Evolutionary conservation across 1,140 invertebrate species (phyloP).

Genomic region (Zaprionus taronus): DNA sequence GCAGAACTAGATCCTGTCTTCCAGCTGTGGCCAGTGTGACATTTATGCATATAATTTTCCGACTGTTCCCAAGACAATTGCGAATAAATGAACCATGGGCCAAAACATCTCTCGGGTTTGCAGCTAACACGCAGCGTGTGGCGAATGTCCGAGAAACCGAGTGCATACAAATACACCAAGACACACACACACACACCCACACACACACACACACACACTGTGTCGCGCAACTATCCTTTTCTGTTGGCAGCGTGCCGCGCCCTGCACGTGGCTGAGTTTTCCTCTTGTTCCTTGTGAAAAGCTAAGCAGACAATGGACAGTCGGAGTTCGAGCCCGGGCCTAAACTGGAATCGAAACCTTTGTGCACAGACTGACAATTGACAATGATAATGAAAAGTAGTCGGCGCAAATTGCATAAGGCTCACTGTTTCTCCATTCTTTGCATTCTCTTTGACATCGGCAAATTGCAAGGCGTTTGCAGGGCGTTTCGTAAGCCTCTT

Average conservation of each 20-base stretch:
- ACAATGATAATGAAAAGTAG: constrained; percentile 68
- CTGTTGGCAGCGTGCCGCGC: constrained; percentile 14
- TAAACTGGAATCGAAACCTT: constrained; percentile 43
- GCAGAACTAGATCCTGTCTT: constrained; percentile 5
- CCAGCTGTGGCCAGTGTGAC: constrained; percentile 50
- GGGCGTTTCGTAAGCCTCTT: constrained; percentile 77
- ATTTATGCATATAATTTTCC: constrained; percentile 74
- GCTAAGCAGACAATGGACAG: constrained; percentile 1
- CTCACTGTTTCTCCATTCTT: constrained; percentile 29
- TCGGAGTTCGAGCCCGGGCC: constrained; percentile 6
- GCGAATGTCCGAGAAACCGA: constrained; percentile 74
- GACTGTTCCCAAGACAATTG: constrained; percentile 20
- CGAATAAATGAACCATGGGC: constrained; percentile 40
- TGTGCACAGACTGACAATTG: constrained; percentile 49
- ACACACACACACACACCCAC: neutral
- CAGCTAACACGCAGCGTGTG: constrained; percentile 53
- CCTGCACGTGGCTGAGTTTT: constrained; percentile 56
- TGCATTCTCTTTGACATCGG: constrained; percentile 23
- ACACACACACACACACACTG: constrained; percentile 22
- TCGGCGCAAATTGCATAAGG: constrained; percentile 77
- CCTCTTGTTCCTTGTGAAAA: constrained; percentile 10
- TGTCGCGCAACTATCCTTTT: constrained; percentile 32
- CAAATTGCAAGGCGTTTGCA: constrained; percentile 40
- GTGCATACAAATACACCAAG: constrained; percentile 38
- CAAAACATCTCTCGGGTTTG: constrained; percentile 28